Evolutionary conservation across 2,797 vertebrate genomes (phyloP).

Genomic region (Poeciliopsis gracilis): DNA sequence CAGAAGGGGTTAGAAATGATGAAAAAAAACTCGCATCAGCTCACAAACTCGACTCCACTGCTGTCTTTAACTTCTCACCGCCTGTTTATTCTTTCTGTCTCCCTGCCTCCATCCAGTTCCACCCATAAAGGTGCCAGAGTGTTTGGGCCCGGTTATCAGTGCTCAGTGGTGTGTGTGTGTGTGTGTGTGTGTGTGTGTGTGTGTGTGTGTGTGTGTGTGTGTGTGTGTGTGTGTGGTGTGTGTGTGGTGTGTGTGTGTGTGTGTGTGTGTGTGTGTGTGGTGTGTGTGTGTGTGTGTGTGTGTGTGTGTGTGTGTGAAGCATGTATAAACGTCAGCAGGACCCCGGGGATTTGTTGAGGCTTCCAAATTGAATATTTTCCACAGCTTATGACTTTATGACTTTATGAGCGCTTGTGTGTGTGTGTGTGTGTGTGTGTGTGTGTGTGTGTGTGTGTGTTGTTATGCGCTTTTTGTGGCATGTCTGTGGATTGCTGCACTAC

Average conservation of each 20-base stretch:
- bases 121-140: conserved; percentile 48
- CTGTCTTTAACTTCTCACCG: conserved; percentile 53
- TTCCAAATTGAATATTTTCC: conserved; percentile 71
- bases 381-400: conserved; percentile 57
- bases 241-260: conserved; percentile 40
- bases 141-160: conserved; percentile 35
- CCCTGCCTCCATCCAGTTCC: conserved; percentile 46
- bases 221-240: conserved; percentile 41
- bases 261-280: conserved; percentile 42
- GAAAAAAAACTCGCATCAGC: conserved; percentile 56
- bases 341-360: conserved; percentile 70
- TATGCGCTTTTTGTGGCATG: conserved; percentile 30
- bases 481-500: conserved; percentile 47
- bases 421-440: background rate
- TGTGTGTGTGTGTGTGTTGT: conserved; percentile 17
- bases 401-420: conserved; percentile 17
- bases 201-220: conserved; percentile 49
- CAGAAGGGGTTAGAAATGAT: conserved; percentile 64
- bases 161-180: conserved; percentile 26
- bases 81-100: conserved; percentile 38
- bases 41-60: conserved; percentile 28
- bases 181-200: conserved; percentile 44
- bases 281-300: conserved; percentile 48
- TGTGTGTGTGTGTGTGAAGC: too few species aligned
- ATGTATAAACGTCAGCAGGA: conserved; percentile 70